Evolutionary conservation across 2,888 invertebrate genomes (phyloP), one percentile per base, ranked within the genome.

Genomic region (Caenorhabditis plicata): DNA sequence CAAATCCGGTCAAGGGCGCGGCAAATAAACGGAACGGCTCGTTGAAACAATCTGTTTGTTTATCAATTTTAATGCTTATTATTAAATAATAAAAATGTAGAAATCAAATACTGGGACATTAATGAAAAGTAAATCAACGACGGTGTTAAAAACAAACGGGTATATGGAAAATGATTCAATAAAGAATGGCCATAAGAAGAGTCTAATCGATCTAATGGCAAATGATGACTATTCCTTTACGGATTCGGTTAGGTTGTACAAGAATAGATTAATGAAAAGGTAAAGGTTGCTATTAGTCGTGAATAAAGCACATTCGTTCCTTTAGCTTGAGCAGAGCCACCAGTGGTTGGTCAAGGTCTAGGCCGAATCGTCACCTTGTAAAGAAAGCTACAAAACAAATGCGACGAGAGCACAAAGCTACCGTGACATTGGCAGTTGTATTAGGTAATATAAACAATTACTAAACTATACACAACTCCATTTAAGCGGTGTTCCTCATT

Each of bases 361-460:
- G 73, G 20, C 77, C 78, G 1, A 68, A 71, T 3, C 46, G 73
- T 33, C 74, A 73, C 15, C 61, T 78, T 49, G 74, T 78, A n/a
- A 79, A 79, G 56, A 80, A 80, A 45, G 78, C 79, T 2, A 68
- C 75, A 0, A 75, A 74, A 41, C 80, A 80, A 41, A 75, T 80
- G 73, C 60, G 72, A 83, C 90, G 90, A 77, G 98, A 98, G 81
- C 87, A 93, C 61, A 98, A 96, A 84, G 96, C 96, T 32, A 98
- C 98, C 11, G 94, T 96, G 85, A 98, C 96, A 5, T 84, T 98
- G 68, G 96, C 96, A 53, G 95, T 98, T 83, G 96, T 98, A 71
- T 86, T 98, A 82, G 95, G 96, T 96, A 49, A n/a, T 23, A 1
- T 22, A 8, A 38, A 8, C 5, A 5, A 51, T 26, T 7, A 15